These are phyloP conservation scores for Thunnus thynnus DNA, from an alignment of 2,113 vertebrate species.

Conservation along the genomic window DNA sequence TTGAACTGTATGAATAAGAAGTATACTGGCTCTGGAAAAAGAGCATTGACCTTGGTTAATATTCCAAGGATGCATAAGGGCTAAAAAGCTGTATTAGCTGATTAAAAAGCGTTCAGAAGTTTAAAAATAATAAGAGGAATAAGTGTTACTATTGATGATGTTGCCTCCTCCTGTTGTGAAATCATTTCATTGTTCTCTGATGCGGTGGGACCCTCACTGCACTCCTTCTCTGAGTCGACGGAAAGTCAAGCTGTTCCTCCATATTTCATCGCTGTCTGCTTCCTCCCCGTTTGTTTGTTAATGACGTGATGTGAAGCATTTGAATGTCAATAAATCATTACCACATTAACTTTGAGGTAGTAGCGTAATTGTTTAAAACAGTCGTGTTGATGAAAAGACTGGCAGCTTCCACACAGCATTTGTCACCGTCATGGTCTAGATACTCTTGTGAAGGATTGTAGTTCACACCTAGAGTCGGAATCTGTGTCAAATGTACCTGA, in stretches of 20 bases:
- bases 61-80: neutral
- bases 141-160: neutral
- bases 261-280: constrained; percentile 7
- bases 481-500: constrained; percentile 8
- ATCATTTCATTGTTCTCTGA: neutral
- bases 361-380: constrained; percentile 32
- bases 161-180: neutral
- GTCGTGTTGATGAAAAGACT: neutral
- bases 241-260: constrained; percentile 28
- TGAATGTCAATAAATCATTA: constrained; percentile 31
- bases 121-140: too few relatives aligned
- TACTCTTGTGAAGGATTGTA: neutral
- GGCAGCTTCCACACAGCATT: neutral
- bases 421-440: neutral
- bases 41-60: neutral
- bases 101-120: neutral
- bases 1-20: too few relatives aligned
- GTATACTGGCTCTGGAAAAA: neutral
- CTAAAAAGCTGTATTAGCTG: neutral
- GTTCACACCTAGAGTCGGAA: neutral
- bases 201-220: neutral
- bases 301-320: constrained; percentile 26
- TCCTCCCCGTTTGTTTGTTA: constrained; percentile 10
- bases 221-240: neutral
- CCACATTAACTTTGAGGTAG: constrained; percentile 29